These are phyloP conservation scores for Polymixis lichenea DNA, from an alignment of 2,888 invertebrate species.

Conservation along the genomic window DNA sequence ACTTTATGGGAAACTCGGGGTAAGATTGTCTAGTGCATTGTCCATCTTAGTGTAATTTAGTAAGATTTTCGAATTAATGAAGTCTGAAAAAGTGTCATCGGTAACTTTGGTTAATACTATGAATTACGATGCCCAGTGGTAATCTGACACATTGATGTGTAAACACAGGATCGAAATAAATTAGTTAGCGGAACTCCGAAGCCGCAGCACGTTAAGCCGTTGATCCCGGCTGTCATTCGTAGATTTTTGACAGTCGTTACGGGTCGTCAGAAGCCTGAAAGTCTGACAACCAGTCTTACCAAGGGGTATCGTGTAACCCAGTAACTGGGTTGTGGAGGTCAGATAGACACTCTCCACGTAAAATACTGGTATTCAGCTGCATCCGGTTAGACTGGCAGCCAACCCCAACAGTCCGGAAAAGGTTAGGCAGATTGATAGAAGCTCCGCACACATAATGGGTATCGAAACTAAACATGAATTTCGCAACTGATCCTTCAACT, in stretches of 20 bases:
- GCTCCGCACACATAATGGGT: background rate
- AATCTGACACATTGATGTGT: background rate
- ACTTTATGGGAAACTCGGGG: no score
- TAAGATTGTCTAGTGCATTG: no score
- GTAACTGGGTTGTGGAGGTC: background rate
- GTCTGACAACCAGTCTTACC: background rate
- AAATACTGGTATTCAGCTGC: background rate
- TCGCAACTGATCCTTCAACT: background rate
- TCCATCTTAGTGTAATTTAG: slow-evolving; percentile 5
- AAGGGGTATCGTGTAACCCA: background rate
- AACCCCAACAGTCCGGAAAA: background rate
- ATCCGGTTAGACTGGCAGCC: background rate
- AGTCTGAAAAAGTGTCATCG: slow-evolving; percentile 47
- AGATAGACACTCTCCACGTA: no score
- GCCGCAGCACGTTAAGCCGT: background rate
- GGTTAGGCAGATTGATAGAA: background rate
- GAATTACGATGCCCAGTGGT: background rate
- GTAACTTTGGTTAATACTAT: slow-evolving; percentile 13
- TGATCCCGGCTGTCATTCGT: background rate
- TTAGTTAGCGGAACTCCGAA: background rate
- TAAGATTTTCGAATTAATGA: slow-evolving; percentile 29
- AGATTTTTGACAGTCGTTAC: background rate
- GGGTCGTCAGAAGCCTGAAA: background rate
- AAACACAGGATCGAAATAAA: background rate
- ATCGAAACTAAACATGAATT: background rate